Conservation (phyloP, 2,113 vertebrate species). For the Malurus cyaneus region DNA sequence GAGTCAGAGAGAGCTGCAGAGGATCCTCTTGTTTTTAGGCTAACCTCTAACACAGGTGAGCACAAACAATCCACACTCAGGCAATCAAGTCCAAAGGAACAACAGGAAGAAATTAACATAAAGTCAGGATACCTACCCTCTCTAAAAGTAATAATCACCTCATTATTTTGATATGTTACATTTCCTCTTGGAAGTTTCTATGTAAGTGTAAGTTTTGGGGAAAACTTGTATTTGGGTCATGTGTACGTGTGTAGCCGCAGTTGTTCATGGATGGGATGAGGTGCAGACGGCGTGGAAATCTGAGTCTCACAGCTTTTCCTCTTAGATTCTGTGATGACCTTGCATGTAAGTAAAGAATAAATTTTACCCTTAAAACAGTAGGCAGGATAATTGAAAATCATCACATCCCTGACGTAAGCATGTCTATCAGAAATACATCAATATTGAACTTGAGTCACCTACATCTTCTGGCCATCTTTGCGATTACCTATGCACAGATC, state of each 20-base stretch:
- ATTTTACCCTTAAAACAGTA: background rate
- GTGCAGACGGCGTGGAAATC: fast-evolving
- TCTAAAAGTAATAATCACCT: background rate
- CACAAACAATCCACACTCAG: background rate
- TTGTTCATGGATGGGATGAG: background rate
- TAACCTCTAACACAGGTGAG: background rate
- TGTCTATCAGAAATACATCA: background rate
- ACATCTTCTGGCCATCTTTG: background rate
- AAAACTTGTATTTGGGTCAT: background rate
- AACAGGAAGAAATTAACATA: background rate
- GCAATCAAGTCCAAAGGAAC: background rate
- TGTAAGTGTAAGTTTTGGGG: background rate
- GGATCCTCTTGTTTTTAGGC: background rate
- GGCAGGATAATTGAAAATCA: background rate
- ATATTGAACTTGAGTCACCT: background rate
- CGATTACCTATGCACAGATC: background rate
- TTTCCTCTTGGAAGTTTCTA: background rate
- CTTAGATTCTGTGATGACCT: background rate
- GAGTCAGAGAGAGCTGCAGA: background rate
- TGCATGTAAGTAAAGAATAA: background rate
- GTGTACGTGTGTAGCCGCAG: background rate
- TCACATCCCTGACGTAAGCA: background rate
- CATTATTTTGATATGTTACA: background rate
- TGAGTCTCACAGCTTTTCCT: background rate
- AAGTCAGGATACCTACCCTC: background rate